Conservation (phyloP, 1,140 invertebrate species). For the Ganaspis sp. region DNA sequence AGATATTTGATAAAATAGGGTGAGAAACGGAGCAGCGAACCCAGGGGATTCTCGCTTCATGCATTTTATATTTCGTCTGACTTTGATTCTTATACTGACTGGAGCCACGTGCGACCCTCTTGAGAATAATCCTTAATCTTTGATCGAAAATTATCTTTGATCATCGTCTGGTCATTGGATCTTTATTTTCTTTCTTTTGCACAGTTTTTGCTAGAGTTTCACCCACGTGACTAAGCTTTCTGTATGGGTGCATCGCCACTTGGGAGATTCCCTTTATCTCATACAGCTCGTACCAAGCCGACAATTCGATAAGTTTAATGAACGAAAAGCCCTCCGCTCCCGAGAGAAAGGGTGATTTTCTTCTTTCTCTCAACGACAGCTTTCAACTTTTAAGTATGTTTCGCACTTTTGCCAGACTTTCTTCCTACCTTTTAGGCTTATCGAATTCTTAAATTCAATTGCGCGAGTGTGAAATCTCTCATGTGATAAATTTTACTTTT, state of each 20-base stretch:
- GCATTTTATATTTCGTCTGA: slow-evolving; percentile 73
- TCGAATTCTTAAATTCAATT: slow-evolving; percentile 8
- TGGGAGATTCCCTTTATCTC: slow-evolving; percentile 4
- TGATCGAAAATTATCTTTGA: slow-evolving; percentile 72
- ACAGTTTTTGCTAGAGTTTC: slow-evolving; percentile 36
- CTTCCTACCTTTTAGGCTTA: neutral
- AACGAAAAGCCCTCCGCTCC: slow-evolving; percentile 20
- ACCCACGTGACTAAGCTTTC: slow-evolving; percentile 28
- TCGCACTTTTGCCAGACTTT: neutral
- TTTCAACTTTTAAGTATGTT: slow-evolving; percentile 28
- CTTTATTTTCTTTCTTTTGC: slow-evolving; percentile 46
- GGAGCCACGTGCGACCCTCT: slow-evolving; percentile 54
- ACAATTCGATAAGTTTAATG: slow-evolving; percentile 30
- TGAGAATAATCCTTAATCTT: slow-evolving; percentile 72
- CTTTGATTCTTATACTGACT: slow-evolving; percentile 70
- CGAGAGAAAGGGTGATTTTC: slow-evolving; percentile 29
- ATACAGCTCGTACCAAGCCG: neutral
- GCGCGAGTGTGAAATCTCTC: neutral
- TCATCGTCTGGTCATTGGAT: slow-evolving; percentile 60
- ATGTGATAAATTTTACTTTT: neutral
- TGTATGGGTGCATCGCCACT: slow-evolving; percentile 2
- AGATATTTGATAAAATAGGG: slow-evolving; percentile 29
- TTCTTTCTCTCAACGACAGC: slow-evolving; percentile 31
- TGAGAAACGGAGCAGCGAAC: slow-evolving; percentile 49
- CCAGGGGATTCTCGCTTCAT: slow-evolving; percentile 69